phyloP scores from a whole-genome alignment of 2,888 invertebrate genomes.

The Elmis aenea region DNA sequence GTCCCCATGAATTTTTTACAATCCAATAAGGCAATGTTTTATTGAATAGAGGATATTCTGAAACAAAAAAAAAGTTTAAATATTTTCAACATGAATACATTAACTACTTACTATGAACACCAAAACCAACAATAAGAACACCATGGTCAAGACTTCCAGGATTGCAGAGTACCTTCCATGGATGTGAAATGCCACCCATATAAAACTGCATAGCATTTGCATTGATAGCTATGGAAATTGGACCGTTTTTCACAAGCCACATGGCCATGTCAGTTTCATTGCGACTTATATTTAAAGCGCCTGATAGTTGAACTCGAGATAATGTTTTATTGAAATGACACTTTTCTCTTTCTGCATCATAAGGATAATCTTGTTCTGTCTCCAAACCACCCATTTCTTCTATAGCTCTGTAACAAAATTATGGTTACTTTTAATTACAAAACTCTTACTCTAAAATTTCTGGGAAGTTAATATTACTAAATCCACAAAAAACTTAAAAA shows the following conservation, averaged over 20 bases:
- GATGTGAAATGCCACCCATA: conserved; percentile 90
- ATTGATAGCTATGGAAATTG: conserved; percentile 92
- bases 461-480: too few relatives aligned
- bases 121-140: conserved; percentile 93
- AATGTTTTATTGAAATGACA: conserved; percentile 68
- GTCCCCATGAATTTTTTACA: conserved; percentile 94
- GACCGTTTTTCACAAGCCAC: conserved; percentile 85
- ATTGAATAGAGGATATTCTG: conserved; percentile 75
- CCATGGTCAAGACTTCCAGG: conserved; percentile 83
- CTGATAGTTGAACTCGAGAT: conserved; percentile 62
- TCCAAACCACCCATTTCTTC: conserved; percentile 87
- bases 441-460: too few relatives aligned
- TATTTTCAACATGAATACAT: conserved; percentile 6
- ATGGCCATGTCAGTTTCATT: conserved; percentile 88
- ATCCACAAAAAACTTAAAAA: too few relatives aligned
- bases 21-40: conserved; percentile 85
- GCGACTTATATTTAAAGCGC: conserved; percentile 79
- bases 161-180: conserved; percentile 76
- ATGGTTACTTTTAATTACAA: too few relatives aligned
- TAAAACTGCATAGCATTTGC: conserved; percentile 98
- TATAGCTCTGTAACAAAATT: conserved; percentile 64
- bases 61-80: conserved; percentile 34
- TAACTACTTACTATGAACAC: conserved; percentile 61
- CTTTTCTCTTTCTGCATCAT: conserved; percentile 74
- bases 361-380: conserved; percentile 85